These are phyloP conservation scores for Antheraea assamensis DNA, from an alignment of 2,888 invertebrate species.

Conservation along the genomic window DNA sequence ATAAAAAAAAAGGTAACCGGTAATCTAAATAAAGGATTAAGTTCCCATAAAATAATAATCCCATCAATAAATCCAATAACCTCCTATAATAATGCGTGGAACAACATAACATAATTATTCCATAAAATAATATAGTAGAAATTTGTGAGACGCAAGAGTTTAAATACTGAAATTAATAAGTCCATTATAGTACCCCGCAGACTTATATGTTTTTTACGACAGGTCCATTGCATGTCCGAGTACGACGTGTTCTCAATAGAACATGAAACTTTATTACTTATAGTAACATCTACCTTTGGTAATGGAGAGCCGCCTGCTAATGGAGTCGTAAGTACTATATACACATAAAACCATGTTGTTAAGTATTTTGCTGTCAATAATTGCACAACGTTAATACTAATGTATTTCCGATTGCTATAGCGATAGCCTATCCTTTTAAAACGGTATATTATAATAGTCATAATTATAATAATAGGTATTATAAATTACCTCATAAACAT, in stretches of 20 bases:
- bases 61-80: too few relatives aligned
- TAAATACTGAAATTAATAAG: neutral
- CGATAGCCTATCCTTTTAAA: neutral
- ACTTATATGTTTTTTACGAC: slow-evolving; percentile 22
- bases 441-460: neutral
- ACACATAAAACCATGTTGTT: slow-evolving; percentile 10
- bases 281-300: slow-evolving; percentile 97
- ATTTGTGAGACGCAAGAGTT: neutral
- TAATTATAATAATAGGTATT: too few relatives aligned
- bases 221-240: slow-evolving; percentile 96
- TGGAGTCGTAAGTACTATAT: slow-evolving; percentile 90
- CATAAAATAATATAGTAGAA: neutral
- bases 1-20: too few relatives aligned
- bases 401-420: neutral
- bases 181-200: neutral
- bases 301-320: slow-evolving; percentile 98
- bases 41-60: too few relatives aligned
- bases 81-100: too few relatives aligned
- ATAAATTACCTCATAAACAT: neutral
- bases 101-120: too few relatives aligned
- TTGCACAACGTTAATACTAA: neutral
- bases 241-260: slow-evolving; percentile 97
- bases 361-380: neutral
- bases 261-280: slow-evolving; percentile 94
- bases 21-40: too few relatives aligned